Base-by-base conservation (phyloP, 2,113 vertebrate genomes). In the Phrynosoma blainvillii region DNA sequence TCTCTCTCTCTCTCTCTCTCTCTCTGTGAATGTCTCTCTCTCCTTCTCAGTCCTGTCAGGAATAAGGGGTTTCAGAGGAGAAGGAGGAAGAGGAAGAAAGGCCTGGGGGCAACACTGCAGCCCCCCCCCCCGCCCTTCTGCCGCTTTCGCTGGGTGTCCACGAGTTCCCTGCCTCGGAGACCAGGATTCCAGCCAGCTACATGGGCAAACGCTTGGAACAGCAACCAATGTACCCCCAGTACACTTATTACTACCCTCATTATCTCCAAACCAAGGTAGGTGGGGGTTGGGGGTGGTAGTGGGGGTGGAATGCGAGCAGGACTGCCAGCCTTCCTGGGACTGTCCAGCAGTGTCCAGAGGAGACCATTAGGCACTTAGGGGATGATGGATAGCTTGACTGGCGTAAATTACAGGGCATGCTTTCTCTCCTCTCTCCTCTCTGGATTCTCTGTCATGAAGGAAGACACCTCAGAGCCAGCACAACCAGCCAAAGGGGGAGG, bases 151-250 rank as follows among this genome's bases (percentile, higher is more conserved):
- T 95, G 95, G 94, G 96, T 97, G 96, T 94, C 97, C 95, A 95
- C 96, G 96, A 97, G 96, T 98, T 98, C 97, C 97, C 97, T 97
- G 97, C 97, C 95, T 97, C 97, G 96, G 98, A 97, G 97, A 97
- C 97, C 97, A 7, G 96, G 98, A 98, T 98, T 98, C n/a, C n/a
- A n/a, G n/a, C 98, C 98, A 99, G 98, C 98, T 99, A 98, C 98
- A 99, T 99, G 98, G 98, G 98, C 98, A 99, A 99, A 98, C 98
- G 98, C 97, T 97, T 99, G 98, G 98, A 99, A 95, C 98, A 99
- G 98, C 98, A 98, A 95, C 98, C 98, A 98, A 99, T 99, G 98
- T 99, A 98, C 98, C 98, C 98, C 95, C 98, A 99, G 98, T 99
- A 98, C 98, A 98, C 98, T 96, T 99, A 98, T 97, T 99, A 98